Evolutionary conservation across 1,140 invertebrate species (phyloP), one percentile per base, ranked within the genome.

Genomic region (Drosophila kurseongensis): DNA sequence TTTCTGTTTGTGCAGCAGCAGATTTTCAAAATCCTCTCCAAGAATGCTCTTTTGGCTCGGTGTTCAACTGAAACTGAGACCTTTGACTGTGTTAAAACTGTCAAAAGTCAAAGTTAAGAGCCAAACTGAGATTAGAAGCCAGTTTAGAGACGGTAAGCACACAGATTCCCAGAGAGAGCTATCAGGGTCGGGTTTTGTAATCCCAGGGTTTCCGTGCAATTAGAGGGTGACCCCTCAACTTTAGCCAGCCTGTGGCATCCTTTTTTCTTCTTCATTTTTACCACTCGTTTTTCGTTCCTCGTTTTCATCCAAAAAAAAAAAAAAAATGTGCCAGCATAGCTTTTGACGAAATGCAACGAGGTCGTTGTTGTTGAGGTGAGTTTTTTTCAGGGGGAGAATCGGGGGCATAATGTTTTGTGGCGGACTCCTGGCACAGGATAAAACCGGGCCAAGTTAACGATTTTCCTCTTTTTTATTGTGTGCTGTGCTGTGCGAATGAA

Each of bases 281-380:
- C 23, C 12, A 13, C 62, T 32, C n/a, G 6, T 16, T 57, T 32
- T 57, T 57, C 23, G 48, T 41, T 14, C 4, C 48, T 16, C n/a
- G 5, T 32, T 32, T 32, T 32, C 8, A 8, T 32, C 29, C 29
- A 32, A 51, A 51, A 50, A 58, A 18, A n/a, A 50, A 29, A 10
- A 32, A 48, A 72, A 71, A 51, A 61, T 60, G 69, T 67, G 72
- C 71, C 44, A 75, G n/a, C 47, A 50, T 57, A 50, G 75, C 75
- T 83, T 71, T 71, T 82, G 80, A 83, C 76, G 80, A 83, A 83
- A 84, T 83, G 80, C 80, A 83, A 79, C 80, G 80, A 83, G 80
- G 75, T 78, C 59, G 79, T 51, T 36, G 44, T 59, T 72, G 54
- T 60, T 60, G 45, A 72, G 67, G 45, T 72, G 44, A 45, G 44